phyloP scores from a whole-genome alignment of 2,888 invertebrate species.

The Erpobdella octoculata region DNA sequence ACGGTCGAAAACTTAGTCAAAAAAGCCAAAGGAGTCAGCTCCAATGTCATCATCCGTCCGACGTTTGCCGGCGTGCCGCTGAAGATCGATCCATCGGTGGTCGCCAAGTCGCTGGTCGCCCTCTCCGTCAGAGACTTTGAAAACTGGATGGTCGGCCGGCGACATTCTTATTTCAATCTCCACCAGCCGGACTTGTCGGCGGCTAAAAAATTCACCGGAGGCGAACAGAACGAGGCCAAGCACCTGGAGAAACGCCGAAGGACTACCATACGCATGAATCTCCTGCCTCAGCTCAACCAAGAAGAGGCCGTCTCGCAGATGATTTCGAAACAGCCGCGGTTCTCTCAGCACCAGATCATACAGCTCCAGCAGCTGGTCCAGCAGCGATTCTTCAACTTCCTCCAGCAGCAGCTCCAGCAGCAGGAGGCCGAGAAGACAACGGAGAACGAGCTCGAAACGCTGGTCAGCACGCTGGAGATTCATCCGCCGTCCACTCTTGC shows the following conservation, averaged over 20 bases:
- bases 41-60: background rate
- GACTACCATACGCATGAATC: background rate
- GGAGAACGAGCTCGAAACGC: background rate
- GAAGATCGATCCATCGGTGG: background rate
- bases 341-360: background rate
- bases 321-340: background rate
- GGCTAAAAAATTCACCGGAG: background rate
- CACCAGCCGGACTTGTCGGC: background rate
- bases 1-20: background rate
- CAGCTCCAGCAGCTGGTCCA: background rate
- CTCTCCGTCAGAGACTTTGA: background rate
- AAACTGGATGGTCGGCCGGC: background rate
- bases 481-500: too few species aligned
- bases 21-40: background rate
- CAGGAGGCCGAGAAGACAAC: background rate
- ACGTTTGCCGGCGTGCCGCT: background rate
- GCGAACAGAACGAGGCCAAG: background rate
- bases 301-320: background rate
- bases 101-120: background rate
- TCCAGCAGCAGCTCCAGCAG: background rate
- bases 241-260: background rate
- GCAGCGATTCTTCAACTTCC: background rate
- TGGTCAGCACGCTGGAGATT: background rate
- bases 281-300: background rate
- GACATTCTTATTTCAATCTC: background rate